phyloP scores from a whole-genome alignment of 2,113 vertebrate genomes.

The Leptodactylus fuscus region DNA sequence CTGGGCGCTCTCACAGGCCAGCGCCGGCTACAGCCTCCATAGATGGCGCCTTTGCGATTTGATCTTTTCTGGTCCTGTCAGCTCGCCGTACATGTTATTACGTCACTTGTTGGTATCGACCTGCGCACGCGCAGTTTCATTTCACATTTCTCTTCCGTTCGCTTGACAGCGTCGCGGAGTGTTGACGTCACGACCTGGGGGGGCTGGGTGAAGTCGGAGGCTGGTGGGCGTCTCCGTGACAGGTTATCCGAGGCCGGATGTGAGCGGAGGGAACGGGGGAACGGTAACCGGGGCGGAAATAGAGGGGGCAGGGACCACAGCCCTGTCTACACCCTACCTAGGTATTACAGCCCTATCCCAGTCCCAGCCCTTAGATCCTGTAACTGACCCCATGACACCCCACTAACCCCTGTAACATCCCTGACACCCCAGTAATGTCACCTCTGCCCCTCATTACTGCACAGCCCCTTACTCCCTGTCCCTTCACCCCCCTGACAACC shows the following conservation, averaged over 20 bases:
- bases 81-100: neutral
- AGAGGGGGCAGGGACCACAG: too few relatives aligned
- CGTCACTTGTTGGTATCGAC: neutral
- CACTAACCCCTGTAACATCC: too few relatives aligned
- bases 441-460: too few relatives aligned
- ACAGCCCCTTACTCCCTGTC: too few relatives aligned
- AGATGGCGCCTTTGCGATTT: neutral
- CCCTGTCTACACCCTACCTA: too few relatives aligned
- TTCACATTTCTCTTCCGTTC: neutral
- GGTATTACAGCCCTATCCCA: too few relatives aligned
- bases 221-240: neutral
- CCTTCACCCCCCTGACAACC: too few relatives aligned
- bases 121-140: neutral
- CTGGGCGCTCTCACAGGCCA: neutral
- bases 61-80: neutral
- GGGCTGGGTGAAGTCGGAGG: too few relatives aligned
- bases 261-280: neutral
- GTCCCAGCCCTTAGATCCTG: too few relatives aligned
- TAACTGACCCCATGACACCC: too few relatives aligned
- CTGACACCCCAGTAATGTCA: too few relatives aligned
- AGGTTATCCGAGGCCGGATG: neutral
- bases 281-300: neutral
- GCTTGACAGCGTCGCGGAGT: neutral
- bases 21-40: neutral
- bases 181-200: neutral